These are phyloP conservation scores for Pyrocephalus nanus DNA, from an alignment of 2,797 vertebrate species.

Conservation along the genomic window DNA sequence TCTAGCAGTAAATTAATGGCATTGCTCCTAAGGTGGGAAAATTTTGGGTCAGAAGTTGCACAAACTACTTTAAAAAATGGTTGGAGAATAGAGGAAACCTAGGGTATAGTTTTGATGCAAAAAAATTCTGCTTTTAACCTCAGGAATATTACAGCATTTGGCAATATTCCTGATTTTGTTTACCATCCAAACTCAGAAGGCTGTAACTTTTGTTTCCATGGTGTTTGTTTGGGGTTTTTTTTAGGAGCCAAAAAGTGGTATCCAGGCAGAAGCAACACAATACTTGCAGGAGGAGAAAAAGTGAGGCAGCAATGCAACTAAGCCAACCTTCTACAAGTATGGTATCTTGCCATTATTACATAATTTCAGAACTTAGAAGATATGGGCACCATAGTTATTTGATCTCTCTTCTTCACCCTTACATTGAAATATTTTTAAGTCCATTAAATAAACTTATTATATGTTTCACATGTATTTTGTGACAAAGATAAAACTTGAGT, in stretches of 20 bases:
- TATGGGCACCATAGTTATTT: accelerated
- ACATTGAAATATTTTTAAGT: not conserved
- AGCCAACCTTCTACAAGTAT: not conserved
- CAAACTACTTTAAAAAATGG: not conserved
- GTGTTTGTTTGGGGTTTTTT: too few relatives aligned
- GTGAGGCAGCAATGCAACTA: not conserved
- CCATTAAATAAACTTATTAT: not conserved
- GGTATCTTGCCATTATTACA: not conserved
- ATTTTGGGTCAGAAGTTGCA: not conserved
- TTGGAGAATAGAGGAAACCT: not conserved
- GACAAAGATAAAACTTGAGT: not conserved
- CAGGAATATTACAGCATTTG: not conserved
- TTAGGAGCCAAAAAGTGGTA: not conserved
- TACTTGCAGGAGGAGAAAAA: not conserved
- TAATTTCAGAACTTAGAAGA: not conserved
- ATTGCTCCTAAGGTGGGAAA: not conserved
- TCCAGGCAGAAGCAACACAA: not conserved
- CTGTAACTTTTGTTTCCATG: not conserved
- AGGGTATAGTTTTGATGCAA: not conserved
- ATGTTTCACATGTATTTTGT: not conserved
- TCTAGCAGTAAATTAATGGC: not conserved
- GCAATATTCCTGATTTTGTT: not conserved
- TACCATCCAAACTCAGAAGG: not conserved
- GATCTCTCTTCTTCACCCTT: not conserved
- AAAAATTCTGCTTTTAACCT: not conserved